Conservation (phyloP, 2,888 invertebrate species). For the Glaucopsyche alexis region DNA sequence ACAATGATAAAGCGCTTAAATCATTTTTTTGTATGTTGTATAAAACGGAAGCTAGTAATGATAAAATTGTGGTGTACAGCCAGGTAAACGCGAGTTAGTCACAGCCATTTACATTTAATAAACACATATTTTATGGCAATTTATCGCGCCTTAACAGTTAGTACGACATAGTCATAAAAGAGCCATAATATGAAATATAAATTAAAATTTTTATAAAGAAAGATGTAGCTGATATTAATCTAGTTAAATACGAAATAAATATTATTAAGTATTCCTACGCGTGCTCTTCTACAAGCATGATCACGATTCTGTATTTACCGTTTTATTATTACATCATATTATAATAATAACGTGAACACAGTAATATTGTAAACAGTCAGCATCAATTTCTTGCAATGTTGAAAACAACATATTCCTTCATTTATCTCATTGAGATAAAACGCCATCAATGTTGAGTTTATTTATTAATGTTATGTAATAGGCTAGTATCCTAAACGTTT, state of each 20-base stretch:
- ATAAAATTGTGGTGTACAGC: conserved; percentile 5
- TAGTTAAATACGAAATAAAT: background rate
- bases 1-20: conserved; percentile 16
- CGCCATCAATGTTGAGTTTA: too few species aligned
- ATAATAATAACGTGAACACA: background rate
- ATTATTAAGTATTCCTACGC: background rate
- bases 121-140: background rate
- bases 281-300: background rate
- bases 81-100: background rate
- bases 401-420: background rate
- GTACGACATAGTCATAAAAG: background rate
- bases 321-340: conserved; percentile 5
- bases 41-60: conserved; percentile 21
- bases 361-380: background rate
- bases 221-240: background rate
- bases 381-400: background rate
- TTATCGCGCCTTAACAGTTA: background rate
- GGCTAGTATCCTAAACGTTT: too few species aligned
- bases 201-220: background rate
- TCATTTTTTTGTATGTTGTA: background rate
- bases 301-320: conserved; percentile 2
- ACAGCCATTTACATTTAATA: conserved; percentile 16
- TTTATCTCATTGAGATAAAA: background rate
- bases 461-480: too few species aligned
- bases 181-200: background rate